Evolutionary conservation across 2,888 invertebrate species (phyloP).

Genomic region (Gryllus longicercus): DNA sequence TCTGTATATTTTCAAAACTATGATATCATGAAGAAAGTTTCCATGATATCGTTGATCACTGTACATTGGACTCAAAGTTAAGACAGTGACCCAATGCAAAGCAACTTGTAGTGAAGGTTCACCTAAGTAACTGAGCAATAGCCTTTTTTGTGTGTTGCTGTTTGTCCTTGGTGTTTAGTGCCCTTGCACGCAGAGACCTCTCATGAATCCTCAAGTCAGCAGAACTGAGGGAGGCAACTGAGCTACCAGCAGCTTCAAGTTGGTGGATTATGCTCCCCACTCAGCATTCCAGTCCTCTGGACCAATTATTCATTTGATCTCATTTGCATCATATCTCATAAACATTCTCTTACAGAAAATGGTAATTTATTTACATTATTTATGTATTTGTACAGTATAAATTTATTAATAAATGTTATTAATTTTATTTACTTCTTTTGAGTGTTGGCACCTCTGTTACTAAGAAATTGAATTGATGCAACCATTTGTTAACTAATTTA

Average conservation of each 20-base stretch:
- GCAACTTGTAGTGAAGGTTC: constrained; percentile 22
- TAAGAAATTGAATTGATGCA: not conserved
- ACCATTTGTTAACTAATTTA: constrained; percentile 22
- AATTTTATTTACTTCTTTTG: constrained; percentile 18
- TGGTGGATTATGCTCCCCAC: constrained; percentile 20
- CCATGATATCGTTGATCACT: constrained; percentile 4
- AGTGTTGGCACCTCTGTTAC: constrained; percentile 21
- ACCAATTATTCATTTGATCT: constrained; percentile 24
- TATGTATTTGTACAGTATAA: constrained; percentile 17
- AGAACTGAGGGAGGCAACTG: not conserved
- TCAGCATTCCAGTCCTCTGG: constrained; percentile 25
- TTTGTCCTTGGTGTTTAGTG: constrained; percentile 38
- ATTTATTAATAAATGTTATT: constrained; percentile 18
- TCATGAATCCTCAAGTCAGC: constrained; percentile 19
- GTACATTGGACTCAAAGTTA: constrained; percentile 11
- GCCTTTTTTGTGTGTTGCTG: constrained; percentile 39
- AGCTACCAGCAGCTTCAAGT: constrained; percentile 17
- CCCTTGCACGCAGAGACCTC: constrained; percentile 31
- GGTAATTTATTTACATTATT: constrained; percentile 8
- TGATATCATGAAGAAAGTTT: constrained; percentile 17
- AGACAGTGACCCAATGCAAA: not conserved
- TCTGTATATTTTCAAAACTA: constrained; percentile 17
- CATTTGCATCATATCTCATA: constrained; percentile 2
- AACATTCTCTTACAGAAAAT: not conserved
- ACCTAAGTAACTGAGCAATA: constrained; percentile 33